Percentiles rank a stretch among this genome's conserved stretches.
Evolutionary conservation across 2,888 invertebrate species (phyloP).

Genomic region (Trichogramma dendrolimi): DNA sequence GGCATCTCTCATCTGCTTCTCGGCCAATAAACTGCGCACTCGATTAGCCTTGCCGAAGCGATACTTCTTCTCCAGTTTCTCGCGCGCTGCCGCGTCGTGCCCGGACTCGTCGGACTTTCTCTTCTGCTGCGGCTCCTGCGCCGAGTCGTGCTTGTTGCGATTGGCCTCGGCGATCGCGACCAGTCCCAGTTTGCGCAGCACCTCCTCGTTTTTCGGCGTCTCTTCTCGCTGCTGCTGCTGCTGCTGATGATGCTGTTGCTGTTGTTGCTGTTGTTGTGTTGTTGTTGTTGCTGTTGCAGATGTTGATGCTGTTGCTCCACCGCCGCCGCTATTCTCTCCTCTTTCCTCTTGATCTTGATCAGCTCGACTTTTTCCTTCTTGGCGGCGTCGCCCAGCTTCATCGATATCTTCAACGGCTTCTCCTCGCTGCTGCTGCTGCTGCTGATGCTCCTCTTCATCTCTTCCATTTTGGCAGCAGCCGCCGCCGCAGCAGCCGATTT

Average conservation of each 20-base stretch:
- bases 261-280: constrained; percentile 1
- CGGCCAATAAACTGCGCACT: constrained; percentile 43
- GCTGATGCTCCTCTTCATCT: background rate
- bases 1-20: constrained; percentile 47
- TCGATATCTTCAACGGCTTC: background rate
- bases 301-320: background rate
- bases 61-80: constrained; percentile 43
- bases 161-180: constrained; percentile 41
- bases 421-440: background rate
- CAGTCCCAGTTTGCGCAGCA: constrained; percentile 41
- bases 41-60: constrained; percentile 46
- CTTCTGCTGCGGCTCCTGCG: constrained; percentile 28
- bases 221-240: constrained; percentile 18
- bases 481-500: background rate
- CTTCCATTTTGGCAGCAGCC: background rate
- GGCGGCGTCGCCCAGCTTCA: background rate
- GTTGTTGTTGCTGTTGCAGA: background rate
- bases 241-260: background rate
- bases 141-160: constrained; percentile 29
- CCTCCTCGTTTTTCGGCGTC: constrained; percentile 40
- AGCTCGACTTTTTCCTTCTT: background rate
- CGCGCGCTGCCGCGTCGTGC: constrained; percentile 34
- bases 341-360: background rate
- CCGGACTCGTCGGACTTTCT: constrained; percentile 24
- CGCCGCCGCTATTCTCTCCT: background rate